phyloP scores from a whole-genome alignment of 92 coral and sea anemone genomes.

The Phenganax subtilis region DNA sequence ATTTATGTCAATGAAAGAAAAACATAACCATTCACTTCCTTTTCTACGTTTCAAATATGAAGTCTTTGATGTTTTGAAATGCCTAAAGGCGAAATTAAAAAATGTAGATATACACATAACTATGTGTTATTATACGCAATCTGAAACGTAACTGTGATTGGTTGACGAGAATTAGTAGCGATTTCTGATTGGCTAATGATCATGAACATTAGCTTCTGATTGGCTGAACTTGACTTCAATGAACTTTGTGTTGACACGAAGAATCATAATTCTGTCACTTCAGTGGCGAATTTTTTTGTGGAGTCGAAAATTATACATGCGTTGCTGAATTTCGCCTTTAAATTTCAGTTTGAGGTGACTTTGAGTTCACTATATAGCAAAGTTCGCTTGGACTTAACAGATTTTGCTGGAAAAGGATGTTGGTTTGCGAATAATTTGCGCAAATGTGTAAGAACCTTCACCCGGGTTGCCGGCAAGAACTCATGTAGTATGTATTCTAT shows the following conservation, averaged over 20 bases:
- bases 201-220: background rate
- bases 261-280: background rate
- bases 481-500: background rate
- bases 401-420: background rate
- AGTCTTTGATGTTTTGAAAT: too few species aligned
- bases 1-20: too few species aligned
- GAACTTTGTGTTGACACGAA: constrained; percentile 26
- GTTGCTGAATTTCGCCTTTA: background rate
- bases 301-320: background rate
- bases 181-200: constrained; percentile 2
- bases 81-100: too few species aligned
- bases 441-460: background rate
- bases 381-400: background rate
- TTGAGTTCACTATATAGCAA: constrained; percentile 10
- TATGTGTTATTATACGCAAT: too few species aligned
- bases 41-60: too few species aligned
- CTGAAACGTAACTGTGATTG: background rate
- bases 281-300: constrained; percentile 22
- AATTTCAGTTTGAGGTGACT: background rate
- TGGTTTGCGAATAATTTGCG: background rate
- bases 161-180: background rate
- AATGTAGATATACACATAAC: too few species aligned
- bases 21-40: too few species aligned
- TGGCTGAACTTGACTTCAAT: constrained; percentile 27
- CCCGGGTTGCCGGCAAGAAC: background rate